These are phyloP conservation scores for Tachina lurida DNA, from an alignment of 2,888 invertebrate species.

Conservation along the genomic window DNA sequence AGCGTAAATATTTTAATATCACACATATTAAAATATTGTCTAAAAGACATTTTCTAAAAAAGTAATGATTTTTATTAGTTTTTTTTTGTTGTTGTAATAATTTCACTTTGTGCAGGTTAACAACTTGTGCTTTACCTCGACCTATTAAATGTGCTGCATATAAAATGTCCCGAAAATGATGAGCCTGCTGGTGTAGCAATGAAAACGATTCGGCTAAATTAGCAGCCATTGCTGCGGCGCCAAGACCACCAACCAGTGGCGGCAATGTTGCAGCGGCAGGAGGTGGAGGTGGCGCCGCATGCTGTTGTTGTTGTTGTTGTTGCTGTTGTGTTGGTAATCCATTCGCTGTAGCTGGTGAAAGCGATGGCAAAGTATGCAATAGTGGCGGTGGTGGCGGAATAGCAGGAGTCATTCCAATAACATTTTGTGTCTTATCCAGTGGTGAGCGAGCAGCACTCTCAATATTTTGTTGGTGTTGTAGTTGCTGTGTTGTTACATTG, in stretches of 20 bases:
- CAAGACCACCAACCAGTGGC: conserved; percentile 66
- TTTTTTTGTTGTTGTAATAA: not conserved
- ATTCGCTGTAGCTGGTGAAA: conserved; percentile 39
- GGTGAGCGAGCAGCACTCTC: conserved; percentile 38
- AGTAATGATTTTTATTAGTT: not conserved
- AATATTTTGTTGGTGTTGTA: conserved; percentile 23
- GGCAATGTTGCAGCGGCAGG: conserved; percentile 55
- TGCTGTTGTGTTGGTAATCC: conserved; percentile 43
- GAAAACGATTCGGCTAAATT: conserved; percentile 83
- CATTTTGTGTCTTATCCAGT: conserved; percentile 51
- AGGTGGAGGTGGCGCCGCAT: conserved; percentile 48
- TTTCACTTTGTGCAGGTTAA: not conserved
- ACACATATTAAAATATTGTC: no score
- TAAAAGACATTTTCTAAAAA: no score
- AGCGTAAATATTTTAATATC: no score
- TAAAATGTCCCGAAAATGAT: conserved; percentile 86
- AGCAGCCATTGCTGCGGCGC: conserved; percentile 78
- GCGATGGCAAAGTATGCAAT: conserved; percentile 1
- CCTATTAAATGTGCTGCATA: conserved; percentile 86
- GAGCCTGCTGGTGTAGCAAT: conserved; percentile 82
- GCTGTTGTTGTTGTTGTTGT: conserved; percentile 44
- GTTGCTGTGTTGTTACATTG: conserved; percentile 28
- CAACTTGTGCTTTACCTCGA: conserved; percentile 83
- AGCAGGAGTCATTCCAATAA: conserved; percentile 55
- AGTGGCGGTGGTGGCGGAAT: conserved; percentile 38